Evolutionary conservation across 2,888 invertebrate species (phyloP), one percentile per base, ranked within the genome.

Genomic region (Tortrix viridana): DNA sequence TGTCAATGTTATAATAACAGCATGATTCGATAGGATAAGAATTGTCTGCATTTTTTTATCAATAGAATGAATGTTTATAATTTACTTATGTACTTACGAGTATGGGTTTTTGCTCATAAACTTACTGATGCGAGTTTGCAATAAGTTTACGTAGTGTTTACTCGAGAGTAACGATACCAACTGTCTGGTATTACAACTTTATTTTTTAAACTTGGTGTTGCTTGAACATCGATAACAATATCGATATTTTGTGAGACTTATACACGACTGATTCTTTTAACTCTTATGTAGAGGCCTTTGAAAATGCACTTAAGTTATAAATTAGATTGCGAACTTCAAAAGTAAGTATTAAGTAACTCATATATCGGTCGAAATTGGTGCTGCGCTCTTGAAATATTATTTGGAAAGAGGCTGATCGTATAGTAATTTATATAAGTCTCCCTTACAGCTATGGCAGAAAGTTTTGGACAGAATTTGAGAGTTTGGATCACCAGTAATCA

Each of bases 51-150:
- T 49, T 48, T 47, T 58, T 19, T 64, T 54, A 50, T 55, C 6
- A 53, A 66, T 65, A n/a, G 77, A 72, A 73, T 81, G 80, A 67
- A 75, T 80, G 79, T 72, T 73, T 83, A 86, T 88, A 86, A 86
- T 88, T 84, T 75, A 26, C 9, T 26, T 26, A 81, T 83, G 87
- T 89, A 89, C 89, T 88, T 88, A 89, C 83, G 76, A 73, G 75
- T 73, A 89, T 83, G 76, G 73, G 75, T 73, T 74, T 69, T 82
- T 83, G 81, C 78, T 84, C 79, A 81, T 76, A 63, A 44, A 54
- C 32, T 16, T 12, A 54, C 22, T 16, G 9, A 56, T 57, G 41
- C 46, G 9, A 58, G 16, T 41, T 9, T 7, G 47, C 53, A 58
- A 23, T 52, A 53, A 44, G 38, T 46, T 19, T 57, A 57, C 62